Percentiles rank a stretch among this genome's conserved stretches.
These are phyloP conservation scores for Emys orbicularis DNA, from an alignment of 2,797 vertebrate genomes.

Conservation along the genomic window DNA sequence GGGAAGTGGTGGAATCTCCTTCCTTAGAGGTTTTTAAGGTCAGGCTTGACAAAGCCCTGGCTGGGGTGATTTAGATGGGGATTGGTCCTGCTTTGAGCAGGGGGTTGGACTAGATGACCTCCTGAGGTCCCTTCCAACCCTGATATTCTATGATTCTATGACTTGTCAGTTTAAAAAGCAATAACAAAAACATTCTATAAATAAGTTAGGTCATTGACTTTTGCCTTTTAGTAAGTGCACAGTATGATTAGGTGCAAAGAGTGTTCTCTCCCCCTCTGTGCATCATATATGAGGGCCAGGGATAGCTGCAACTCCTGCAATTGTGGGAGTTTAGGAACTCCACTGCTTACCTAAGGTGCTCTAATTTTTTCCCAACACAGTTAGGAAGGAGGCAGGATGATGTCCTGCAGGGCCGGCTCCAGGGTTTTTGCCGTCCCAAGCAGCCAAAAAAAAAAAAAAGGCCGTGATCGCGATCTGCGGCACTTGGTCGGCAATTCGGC, in stretches of 20 bases:
- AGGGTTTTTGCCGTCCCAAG: no score
- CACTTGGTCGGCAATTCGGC: no score
- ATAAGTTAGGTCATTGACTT: background rate
- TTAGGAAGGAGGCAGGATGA: background rate
- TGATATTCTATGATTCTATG: no score
- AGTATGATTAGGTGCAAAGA: accelerated
- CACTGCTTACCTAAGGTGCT: background rate
- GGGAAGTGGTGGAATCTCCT: no score
- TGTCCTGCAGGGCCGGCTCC: background rate
- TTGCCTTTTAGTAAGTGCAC: background rate
- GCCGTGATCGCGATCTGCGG: no score
- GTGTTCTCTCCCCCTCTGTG: background rate
- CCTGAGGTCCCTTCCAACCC: no score
- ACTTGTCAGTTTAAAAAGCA: background rate
- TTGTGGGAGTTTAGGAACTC: background rate
- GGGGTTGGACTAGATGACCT: no score
- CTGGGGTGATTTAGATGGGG: no score
- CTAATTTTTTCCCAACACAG: background rate
- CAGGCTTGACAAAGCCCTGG: no score
- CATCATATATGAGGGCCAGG: background rate
- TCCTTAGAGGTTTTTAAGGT: no score
- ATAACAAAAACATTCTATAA: background rate
- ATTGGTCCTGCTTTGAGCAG: no score
- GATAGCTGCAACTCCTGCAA: background rate
- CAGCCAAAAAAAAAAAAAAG: no score